These are phyloP conservation scores for Monoplex corrugatus DNA, from an alignment of 2,888 invertebrate species.

Conservation along the genomic window DNA sequence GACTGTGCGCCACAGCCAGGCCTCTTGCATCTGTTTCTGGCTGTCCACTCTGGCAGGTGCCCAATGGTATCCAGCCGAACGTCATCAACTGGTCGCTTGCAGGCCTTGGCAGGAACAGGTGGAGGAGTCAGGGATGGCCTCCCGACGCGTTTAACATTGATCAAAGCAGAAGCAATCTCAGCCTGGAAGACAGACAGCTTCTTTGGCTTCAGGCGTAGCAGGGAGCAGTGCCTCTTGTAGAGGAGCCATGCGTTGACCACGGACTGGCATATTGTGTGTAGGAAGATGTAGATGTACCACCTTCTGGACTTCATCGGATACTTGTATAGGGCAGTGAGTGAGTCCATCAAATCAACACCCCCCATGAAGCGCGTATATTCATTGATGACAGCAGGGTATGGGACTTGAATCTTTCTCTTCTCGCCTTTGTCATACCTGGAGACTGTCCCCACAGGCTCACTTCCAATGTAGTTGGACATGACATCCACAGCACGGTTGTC, in stretches of 20 bases:
- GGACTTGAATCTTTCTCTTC: constrained; percentile 40
- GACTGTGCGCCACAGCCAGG: constrained; percentile 18
- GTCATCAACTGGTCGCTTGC: constrained; percentile 37
- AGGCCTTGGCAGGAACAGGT: constrained; percentile 24
- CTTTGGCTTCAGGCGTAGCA: too few species aligned
- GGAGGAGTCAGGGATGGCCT: too few species aligned
- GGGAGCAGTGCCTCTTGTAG: constrained; percentile 51
- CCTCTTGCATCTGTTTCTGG: constrained; percentile 43
- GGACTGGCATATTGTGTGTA: constrained; percentile 56
- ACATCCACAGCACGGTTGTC: too few species aligned
- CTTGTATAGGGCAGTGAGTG: constrained; percentile 45
- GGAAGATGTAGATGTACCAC: constrained; percentile 60
- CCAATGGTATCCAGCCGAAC: constrained; percentile 44
- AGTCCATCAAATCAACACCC: constrained; percentile 50
- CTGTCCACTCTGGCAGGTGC: constrained; percentile 41
- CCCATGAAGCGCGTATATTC: constrained; percentile 54
- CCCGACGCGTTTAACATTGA: too few species aligned
- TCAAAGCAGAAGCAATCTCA: too few species aligned
- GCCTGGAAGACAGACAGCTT: too few species aligned
- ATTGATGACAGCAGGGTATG: constrained; percentile 47
- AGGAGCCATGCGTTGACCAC: constrained; percentile 56
- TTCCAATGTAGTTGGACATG: constrained; percentile 56
- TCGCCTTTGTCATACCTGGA: constrained; percentile 53
- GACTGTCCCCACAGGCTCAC: constrained; percentile 50
- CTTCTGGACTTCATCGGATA: constrained; percentile 51